A percentile compares a stretch with the other conserved stretches of the same genome.
Evolutionary conservation across 2,113 vertebrate genomes (phyloP).

Genomic region (Bubo blakistoni): DNA sequence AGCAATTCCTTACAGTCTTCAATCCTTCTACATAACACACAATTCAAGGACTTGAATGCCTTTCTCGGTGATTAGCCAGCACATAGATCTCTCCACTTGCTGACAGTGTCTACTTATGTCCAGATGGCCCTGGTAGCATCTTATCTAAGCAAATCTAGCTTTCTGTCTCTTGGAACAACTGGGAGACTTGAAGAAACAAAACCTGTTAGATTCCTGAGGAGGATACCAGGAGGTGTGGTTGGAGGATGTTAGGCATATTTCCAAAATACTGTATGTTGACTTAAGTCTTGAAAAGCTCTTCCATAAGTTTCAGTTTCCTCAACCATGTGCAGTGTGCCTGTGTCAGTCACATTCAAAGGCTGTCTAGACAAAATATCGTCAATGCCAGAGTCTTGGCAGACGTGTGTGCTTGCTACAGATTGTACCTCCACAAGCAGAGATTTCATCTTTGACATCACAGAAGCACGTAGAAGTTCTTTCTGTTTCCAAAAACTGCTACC

Average conservation of each 20-base stretch:
- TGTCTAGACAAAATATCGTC: constrained; percentile 57
- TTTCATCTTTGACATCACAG: constrained; percentile 50
- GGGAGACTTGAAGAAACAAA: background rate
- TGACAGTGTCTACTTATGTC: background rate
- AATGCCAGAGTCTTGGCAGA: constrained; percentile 50
- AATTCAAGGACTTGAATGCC: background rate
- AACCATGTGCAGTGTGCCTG: constrained; percentile 26
- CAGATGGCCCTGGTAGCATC: background rate
- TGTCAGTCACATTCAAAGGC: constrained; percentile 42
- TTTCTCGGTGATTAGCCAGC: background rate
- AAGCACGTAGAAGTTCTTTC: background rate
- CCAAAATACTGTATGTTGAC: background rate
- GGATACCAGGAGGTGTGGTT: background rate
- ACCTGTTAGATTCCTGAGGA: background rate
- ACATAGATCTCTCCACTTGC: background rate
- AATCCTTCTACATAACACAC: background rate
- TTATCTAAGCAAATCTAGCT: background rate
- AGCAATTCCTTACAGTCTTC: background rate
- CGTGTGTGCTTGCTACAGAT: constrained; percentile 20
- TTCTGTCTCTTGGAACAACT: background rate
- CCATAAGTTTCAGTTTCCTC: constrained; percentile 18
- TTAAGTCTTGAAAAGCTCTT: constrained; percentile 8
- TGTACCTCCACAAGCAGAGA: constrained; percentile 27
- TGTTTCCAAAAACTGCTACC: background rate
- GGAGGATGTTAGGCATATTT: background rate